Evolutionary conservation across 2,797 vertebrate species (phyloP), one percentile per base, ranked within the genome.

Genomic region (Platalea minor): DNA sequence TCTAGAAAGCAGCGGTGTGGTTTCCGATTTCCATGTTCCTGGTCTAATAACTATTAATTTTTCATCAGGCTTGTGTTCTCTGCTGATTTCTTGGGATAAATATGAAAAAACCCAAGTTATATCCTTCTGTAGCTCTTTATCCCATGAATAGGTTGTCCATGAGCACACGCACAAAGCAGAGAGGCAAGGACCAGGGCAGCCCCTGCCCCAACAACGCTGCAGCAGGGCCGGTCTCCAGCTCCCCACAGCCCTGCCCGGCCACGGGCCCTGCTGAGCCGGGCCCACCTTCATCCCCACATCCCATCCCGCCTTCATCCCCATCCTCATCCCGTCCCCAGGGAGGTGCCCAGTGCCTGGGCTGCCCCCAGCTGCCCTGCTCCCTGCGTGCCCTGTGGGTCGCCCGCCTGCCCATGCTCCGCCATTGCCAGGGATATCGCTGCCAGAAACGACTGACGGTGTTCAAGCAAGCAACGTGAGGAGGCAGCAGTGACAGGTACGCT

Each of bases 321-420:
- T 48, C 48, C 48, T 21, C 3, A 1, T 17, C 29, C 57, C 31
- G 0, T 35, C 35, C 33, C 56, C 37, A 63, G 16, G 21, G 16
- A 41, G 26, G 6, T 65, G 26, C 15, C 61, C 1, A 2, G 26
- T 35, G n/a, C n/a, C 33, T 1, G 1, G 60, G 53, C 39, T 56
- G 21, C 6, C 17, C 11, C 19, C 31, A 25, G 33, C 33, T 80
- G 50, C 31, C 45, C 25, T 23, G 16, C 25, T 65, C 29, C 24
- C 33, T 33, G 10, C 16, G 11, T 51, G 16, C 17, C n/a, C 39
- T 1, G 0, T n/a, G 19, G 11, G 43, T 63, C 9, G 0, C 17
- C 46, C 56, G 7, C 67, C 43, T 69, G 1, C 0, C 64, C 16
- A 3, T 25, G 33, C 41, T 72, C 46, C 72, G 46, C 46, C 48